Base-by-base conservation (phyloP, 1,140 invertebrate species). In the Ectropis grisescens region DNA sequence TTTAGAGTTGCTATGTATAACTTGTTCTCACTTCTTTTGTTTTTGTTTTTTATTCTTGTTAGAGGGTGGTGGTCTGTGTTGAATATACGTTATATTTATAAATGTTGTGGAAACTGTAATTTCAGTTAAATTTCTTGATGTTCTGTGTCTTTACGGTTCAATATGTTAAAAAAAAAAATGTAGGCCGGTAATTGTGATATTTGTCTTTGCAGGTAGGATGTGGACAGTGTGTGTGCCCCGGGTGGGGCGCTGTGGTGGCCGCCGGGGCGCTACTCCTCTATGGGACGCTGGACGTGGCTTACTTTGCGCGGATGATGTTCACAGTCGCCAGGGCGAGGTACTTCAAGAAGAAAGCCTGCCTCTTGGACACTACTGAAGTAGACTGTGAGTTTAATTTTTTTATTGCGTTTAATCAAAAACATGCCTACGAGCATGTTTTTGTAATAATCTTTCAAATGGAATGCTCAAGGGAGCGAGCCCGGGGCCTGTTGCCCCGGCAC, bases 291-390 rank as follows among this genome's bases (percentile, higher is more conserved):
- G 84, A 86, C 43, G 79, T 85, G 6, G 75, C 84, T 0, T 86
- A 86, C 50, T 86, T 84, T 43, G 62, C 82, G 0, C 49, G 84
- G n/a, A 80, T 84, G 72, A 61, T 74, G 52, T 84, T 76, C 32
- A 84, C 79, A 0, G 78, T 83, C 0, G 59, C 72, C 5, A 72
- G 67, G 14, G 82, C 82, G 0, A 47, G 82, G 39, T 83, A 82
- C 37, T 82, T 78, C 47, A 67, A 64, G 46, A 78, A 74, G 47
- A 83, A 82, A 36, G 65, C 58, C 6, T 83, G 82, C 39, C 69
- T 83, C 8, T 38, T 83, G 41, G 79, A 76, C 11, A 81, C 70
- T 7, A 82, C 78, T 5, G 60, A 76, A 40, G 57, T 82, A 1
- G 33, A 71, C 41, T 72, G 80, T 82, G 34, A 65, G 67, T 61